Evolutionary conservation across 2,888 invertebrate species (phyloP), one percentile per base, ranked within the genome.

Genomic region (Trachelus tabidus): DNA sequence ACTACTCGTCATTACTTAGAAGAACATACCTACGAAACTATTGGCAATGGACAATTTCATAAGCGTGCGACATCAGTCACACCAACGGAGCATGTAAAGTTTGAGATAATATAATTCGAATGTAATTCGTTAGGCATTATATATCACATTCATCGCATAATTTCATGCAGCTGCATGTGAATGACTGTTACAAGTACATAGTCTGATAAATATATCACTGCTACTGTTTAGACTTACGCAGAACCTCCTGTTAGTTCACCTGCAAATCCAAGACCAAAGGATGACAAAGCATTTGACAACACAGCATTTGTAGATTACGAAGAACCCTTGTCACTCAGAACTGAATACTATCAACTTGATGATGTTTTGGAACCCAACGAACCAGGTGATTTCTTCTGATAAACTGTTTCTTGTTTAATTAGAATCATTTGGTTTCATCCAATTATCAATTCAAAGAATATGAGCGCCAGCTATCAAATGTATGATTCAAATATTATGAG

Each of bases 231-330:
- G 91, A 90, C 89, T 73, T 91, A 90, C 77, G 88, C 86, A 34
- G 90, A 91, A 79, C 88, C 90, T 73, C 90, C 91, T 34, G 85
- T 87, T 37, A 83, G 84, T 71, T 84, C 89, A 34, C 90, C 91
- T 30, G 83, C 87, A 35, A 82, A 85, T 33, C 85, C 81, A 75
- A 87, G 87, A 73, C 87, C 90, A 33, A 89, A 89, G 81, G 89
- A 89, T 77, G 90, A 91, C 79, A 90, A 90, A 80, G 92, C 93
- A 79, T 95, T 95, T 89, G 95, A 95, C 90, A 96, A 96, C 88
- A 95, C 95, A 78, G 95, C 95, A 40, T 96, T 96, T 90, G 95
- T 96, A 90, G 96, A 96, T 90, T 96, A 96, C 75, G 97, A 97
- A 89, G 96, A 96, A 90, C 96, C 96, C 86, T 95, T 96, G 4